Evolutionary conservation across 2,797 vertebrate genomes (phyloP), one percentile per base, ranked within the genome.

Genomic region (Capromys pilorides): DNA sequence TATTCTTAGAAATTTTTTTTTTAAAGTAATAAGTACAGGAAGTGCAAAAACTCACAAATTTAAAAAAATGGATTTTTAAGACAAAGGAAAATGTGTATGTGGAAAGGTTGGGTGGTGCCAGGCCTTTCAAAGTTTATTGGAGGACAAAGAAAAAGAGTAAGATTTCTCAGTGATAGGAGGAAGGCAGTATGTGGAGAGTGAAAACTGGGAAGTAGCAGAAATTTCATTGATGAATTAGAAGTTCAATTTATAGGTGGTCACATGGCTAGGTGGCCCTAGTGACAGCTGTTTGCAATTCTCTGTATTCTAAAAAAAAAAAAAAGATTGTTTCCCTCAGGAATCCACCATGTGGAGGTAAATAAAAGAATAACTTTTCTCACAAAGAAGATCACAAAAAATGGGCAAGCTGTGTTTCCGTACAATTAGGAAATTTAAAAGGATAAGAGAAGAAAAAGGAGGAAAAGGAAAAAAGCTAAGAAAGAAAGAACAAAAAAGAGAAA

Each of bases 31-130:
- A 77, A 73, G 24, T 61, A 16, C 33, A 73, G 24, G 28, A 62
- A 90, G 77, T 71, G 0, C 51, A 71, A 91, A 45, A 80, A n/a
- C 10, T 57, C 28, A 77, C 6, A 75, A 86, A 64, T 86, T 79
- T 90, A 73, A 77, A 41, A 94, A 94, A 92, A 21, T n/a, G 75
- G n/a, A 85, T 49, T 91, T 28, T 82, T 88, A 62, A 92, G 84
- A 88, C n/a, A 78, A 86, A 75, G 39, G n/a, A 78, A 64, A 6
- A 13, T 2, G 0, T 45, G 0, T 28, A 4, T 51, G 13, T 57
- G 26, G 51, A 77, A 31, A 45, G 8, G 3, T 5, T 73, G 19
- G 9, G 11, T n/a, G 36, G 41, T 81, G 77, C 28, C 39, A 49
- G 49, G n/a, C 51, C 18, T 80, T 90, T 90, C 77, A 28, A 51